These are phyloP conservation scores for Erynnis tages DNA, from an alignment of 2,888 invertebrate species.

Conservation along the genomic window DNA sequence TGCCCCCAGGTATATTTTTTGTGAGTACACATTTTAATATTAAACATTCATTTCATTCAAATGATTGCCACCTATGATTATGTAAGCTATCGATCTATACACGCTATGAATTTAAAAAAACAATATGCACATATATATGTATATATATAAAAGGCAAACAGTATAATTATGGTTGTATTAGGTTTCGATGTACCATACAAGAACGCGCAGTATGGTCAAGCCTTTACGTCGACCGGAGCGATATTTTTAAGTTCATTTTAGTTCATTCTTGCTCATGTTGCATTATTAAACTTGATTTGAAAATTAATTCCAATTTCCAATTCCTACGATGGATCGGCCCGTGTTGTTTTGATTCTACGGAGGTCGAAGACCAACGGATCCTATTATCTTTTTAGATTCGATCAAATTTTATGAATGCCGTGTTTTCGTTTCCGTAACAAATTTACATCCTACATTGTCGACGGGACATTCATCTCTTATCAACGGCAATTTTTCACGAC, in stretches of 20 bases:
- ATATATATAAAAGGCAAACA: too few relatives aligned
- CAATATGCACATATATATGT: too few relatives aligned
- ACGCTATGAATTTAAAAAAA: too few relatives aligned
- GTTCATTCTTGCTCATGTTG: constrained; percentile 27
- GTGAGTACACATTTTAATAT: too few relatives aligned
- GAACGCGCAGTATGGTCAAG: background rate
- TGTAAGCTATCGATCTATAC: too few relatives aligned
- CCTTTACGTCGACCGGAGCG: constrained; percentile 27
- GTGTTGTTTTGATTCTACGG: constrained; percentile 19
- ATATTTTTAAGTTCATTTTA: constrained; percentile 35
- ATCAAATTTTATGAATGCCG: constrained; percentile 22
- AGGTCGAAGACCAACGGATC: constrained; percentile 9
- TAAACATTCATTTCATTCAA: too few relatives aligned
- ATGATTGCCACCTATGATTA: too few relatives aligned
- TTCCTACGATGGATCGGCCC: constrained; percentile 10
- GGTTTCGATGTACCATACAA: too few relatives aligned
- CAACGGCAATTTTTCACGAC: background rate
- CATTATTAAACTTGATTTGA: constrained; percentile 25
- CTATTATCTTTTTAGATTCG: constrained; percentile 18
- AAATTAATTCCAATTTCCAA: constrained; percentile 24
- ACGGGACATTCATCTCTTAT: constrained; percentile 5
- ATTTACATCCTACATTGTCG: constrained; percentile 5
- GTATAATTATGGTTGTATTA: too few relatives aligned
- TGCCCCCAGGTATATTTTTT: too few relatives aligned
- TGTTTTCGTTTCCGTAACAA: constrained; percentile 3